Evolutionary conservation across 2,797 vertebrate genomes (phyloP).

Genomic region (Galaxias olidus): DNA sequence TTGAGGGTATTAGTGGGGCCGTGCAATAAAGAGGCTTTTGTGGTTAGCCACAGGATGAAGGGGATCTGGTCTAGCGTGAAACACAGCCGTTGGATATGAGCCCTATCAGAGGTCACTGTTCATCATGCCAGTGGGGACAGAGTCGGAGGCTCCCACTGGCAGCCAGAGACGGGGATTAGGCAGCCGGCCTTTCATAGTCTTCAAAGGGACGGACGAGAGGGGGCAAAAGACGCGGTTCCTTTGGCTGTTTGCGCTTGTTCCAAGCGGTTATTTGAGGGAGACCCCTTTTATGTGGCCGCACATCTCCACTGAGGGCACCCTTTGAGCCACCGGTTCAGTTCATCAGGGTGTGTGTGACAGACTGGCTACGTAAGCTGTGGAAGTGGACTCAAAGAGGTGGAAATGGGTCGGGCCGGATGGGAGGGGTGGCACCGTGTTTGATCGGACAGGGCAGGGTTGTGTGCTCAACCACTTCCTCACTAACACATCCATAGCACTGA

Average conservation of each 20-base stretch:
- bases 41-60: slow-evolving; percentile 26
- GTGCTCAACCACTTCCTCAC: slow-evolving; percentile 47
- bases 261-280: no score
- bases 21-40: slow-evolving; percentile 10
- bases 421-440: slow-evolving; percentile 71
- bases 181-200: no score
- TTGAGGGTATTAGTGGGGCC: slow-evolving; percentile 3
- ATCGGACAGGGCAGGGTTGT: slow-evolving; percentile 45
- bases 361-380: no score
- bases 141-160: background rate
- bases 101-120: slow-evolving; percentile 15
- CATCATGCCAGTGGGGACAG: slow-evolving; percentile 16
- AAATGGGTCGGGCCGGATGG: slow-evolving; percentile 43
- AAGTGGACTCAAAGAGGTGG: slow-evolving; percentile 6
- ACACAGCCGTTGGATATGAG: slow-evolving; percentile 4
- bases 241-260: no score
- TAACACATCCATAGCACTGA: slow-evolving; percentile 36
- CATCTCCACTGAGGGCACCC: no score
- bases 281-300: no score
- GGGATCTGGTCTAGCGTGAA: slow-evolving; percentile 4
- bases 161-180: no score
- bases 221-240: no score
- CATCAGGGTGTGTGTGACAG: no score
- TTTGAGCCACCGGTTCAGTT: no score
- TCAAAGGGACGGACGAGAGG: no score